These are phyloP conservation scores for Synanthedon vespiformis DNA, from an alignment of 2,888 invertebrate species.

Conservation along the genomic window DNA sequence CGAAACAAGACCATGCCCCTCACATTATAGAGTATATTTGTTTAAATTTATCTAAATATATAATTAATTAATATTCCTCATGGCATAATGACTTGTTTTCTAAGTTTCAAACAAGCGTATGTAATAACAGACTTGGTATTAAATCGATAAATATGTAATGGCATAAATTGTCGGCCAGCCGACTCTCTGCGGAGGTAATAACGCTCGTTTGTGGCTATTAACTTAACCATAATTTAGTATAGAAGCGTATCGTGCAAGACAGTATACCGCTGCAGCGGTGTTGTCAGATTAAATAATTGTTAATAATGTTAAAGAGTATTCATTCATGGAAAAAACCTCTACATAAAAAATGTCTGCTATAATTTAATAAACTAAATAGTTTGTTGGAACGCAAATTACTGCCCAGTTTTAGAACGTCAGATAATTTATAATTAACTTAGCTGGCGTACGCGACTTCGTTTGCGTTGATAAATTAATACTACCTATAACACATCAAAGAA, in stretches of 20 bases:
- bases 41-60: not conserved
- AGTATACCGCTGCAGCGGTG: slow-evolving; percentile 11
- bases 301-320: too few relatives aligned
- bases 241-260: slow-evolving; percentile 9
- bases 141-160: slow-evolving; percentile 36
- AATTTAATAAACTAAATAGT: too few relatives aligned
- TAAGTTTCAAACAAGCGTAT: slow-evolving; percentile 20
- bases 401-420: too few relatives aligned
- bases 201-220: slow-evolving; percentile 21
- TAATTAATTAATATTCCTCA: not conserved
- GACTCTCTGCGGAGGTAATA: slow-evolving; percentile 17
- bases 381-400: too few relatives aligned
- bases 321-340: too few relatives aligned
- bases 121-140: slow-evolving; percentile 29
- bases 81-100: slow-evolving; percentile 7
- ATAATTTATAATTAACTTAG: too few relatives aligned
- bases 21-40: slow-evolving; percentile 3
- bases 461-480: too few relatives aligned
- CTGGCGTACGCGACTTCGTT: too few relatives aligned
- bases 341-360: too few relatives aligned
- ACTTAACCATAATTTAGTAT: slow-evolving; percentile 22
- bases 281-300: too few relatives aligned
- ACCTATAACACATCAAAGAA: too few relatives aligned
- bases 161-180: slow-evolving; percentile 15
- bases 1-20: slow-evolving; percentile 19